phyloP scores from a whole-genome alignment of 2,888 invertebrate genomes.

The Campopleginae sp. region DNA sequence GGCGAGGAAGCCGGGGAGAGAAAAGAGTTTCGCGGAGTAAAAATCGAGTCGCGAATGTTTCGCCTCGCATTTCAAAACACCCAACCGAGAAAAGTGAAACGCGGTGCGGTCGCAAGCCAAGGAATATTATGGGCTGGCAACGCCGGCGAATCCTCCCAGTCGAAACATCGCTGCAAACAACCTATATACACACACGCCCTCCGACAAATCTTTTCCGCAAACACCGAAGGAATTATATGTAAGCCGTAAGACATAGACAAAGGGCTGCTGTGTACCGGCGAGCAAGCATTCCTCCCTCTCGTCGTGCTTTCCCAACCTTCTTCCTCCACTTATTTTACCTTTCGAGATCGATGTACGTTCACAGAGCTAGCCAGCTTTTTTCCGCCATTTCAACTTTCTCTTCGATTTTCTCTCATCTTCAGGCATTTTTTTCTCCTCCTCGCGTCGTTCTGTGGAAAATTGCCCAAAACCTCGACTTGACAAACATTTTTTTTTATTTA shows the following conservation, averaged over 20 bases:
- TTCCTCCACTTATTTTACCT: not conserved
- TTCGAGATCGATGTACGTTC: conserved; percentile 39
- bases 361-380: conserved; percentile 46
- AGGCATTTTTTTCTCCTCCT: not conserved
- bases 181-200: conserved; percentile 35
- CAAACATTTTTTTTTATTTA: too few species aligned
- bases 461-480: not conserved
- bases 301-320: conserved; percentile 14
- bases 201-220: conserved; percentile 85
- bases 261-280: conserved; percentile 72
- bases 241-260: conserved; percentile 87
- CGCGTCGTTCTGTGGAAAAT: not conserved
- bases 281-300: conserved; percentile 46
- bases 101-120: conserved; percentile 73
- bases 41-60: conserved; percentile 82
- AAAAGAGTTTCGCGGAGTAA: conserved; percentile 82
- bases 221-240: conserved; percentile 87
- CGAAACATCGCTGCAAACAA: conserved; percentile 60
- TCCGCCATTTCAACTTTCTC: conserved; percentile 24
- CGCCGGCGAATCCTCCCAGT: conserved; percentile 11
- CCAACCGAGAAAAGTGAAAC: conserved; percentile 70
- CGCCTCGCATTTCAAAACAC: conserved; percentile 79
- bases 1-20: conserved; percentile 69
- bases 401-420: conserved; percentile 23
- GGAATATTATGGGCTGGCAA: conserved; percentile 60